Conservation (phyloP, 2,113 vertebrate genomes). For the Hiodon alosoides region DNA sequence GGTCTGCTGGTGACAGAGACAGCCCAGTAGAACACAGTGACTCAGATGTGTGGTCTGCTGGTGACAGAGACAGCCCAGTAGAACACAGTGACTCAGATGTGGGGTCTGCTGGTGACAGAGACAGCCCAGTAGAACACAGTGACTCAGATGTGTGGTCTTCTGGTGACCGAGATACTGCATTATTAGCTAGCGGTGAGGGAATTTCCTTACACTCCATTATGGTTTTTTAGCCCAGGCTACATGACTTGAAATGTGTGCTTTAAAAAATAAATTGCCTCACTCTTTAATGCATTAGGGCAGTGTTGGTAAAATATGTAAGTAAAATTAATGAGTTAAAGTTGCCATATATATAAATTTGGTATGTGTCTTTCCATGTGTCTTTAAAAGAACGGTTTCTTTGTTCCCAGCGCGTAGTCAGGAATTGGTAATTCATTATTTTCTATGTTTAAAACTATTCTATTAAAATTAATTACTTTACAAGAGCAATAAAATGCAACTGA, state of each 20-base stretch:
- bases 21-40: conserved; percentile 47
- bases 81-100: too few species aligned
- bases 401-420: conserved; percentile 40
- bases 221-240: too few species aligned
- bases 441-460: conserved; percentile 47
- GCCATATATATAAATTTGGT: too few species aligned
- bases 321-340: too few species aligned
- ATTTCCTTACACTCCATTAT: neutral
- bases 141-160: conserved; percentile 35
- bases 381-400: conserved; percentile 46
- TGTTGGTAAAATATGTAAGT: too few species aligned
- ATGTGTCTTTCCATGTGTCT: too few species aligned
- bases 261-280: too few species aligned
- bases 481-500: conserved; percentile 52
- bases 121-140: conserved; percentile 33
- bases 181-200: neutral
- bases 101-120: too few species aligned
- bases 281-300: too few species aligned
- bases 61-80: neutral
- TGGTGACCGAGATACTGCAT: neutral
- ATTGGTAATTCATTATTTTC: conserved; percentile 46
- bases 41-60: conserved; percentile 33
- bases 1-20: too few species aligned
- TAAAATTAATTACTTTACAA: conserved; percentile 58
- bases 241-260: too few species aligned